Conservation (phyloP, 2,888 invertebrate genomes). For the Rhingia campestris region DNA sequence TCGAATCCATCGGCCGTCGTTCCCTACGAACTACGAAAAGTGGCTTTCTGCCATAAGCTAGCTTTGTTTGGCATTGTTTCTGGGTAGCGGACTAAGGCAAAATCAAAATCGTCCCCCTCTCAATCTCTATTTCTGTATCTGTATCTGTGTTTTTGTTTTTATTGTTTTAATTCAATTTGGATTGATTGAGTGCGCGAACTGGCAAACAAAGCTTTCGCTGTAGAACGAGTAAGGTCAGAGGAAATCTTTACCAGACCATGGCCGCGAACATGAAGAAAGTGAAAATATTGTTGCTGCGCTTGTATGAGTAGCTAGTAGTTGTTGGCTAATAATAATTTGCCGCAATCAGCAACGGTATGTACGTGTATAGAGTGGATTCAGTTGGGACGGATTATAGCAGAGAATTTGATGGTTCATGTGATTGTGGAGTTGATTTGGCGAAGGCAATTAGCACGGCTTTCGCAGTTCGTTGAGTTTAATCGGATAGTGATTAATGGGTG, state of each 20-base stretch:
- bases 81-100: background rate
- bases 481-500: slow-evolving; percentile 49
- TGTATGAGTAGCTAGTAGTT: slow-evolving; percentile 1
- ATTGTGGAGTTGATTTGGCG: slow-evolving; percentile 32
- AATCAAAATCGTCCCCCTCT: slow-evolving; percentile 1
- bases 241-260: slow-evolving; percentile 65
- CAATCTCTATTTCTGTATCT: background rate
- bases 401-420: slow-evolving; percentile 43
- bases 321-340: slow-evolving; percentile 33
- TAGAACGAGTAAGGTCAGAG: slow-evolving; percentile 45
- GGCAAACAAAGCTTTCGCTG: slow-evolving; percentile 41
- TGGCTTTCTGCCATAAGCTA: background rate
- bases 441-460: slow-evolving; percentile 61
- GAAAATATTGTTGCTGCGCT: slow-evolving; percentile 15
- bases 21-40: background rate
- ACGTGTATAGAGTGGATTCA: slow-evolving; percentile 3
- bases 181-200: slow-evolving; percentile 66
- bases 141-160: slow-evolving; percentile 17
- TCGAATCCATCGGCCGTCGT: slow-evolving; percentile 16
- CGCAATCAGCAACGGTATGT: slow-evolving; percentile 21
- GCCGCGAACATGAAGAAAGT: slow-evolving; percentile 61
- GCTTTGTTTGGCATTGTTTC: slow-evolving; percentile 28
- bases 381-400: slow-evolving; percentile 45
- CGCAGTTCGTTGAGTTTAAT: slow-evolving; percentile 66
- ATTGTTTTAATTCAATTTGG: slow-evolving; percentile 39